Evolutionary conservation across 2,888 invertebrate genomes (phyloP), one percentile per base, ranked within the genome.

Genomic region (Macropis europaea): DNA sequence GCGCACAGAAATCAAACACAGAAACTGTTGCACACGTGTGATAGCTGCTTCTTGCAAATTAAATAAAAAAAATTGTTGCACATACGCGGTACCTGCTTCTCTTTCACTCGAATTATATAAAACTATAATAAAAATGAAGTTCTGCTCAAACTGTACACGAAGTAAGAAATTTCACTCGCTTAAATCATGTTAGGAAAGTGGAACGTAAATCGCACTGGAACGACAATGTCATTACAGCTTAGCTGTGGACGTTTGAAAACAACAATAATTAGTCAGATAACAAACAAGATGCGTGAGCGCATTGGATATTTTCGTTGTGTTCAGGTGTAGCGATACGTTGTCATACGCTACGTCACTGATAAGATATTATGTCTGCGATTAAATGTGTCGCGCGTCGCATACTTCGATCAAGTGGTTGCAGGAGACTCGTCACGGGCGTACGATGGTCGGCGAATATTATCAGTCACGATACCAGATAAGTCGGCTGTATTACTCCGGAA

Each of bases 341-440:
- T 30, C 36, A 47, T 17, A 15, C n/a, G n/a, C n/a, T 56, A 77
- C 78, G 81, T 81, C 81, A 80, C 61, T 47, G 77, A 76, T 77
- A 80, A 75, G 68, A 73, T 57, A 63, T 72, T 75, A 72, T 42
- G 63, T 30, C 36, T n/a, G 36, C 63, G 81, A 81, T 81, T 78
- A 77, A 54, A 60, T 30, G 54, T 36, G 54, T 70, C 66, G 63
- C 48, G 32, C 59, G 64, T 42, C 53, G 52, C 54, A 56, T 30
- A 22, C 57, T 26, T 56, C 24, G 48, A 61, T 67, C 56, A 36
- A 45, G 34, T 26, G 52, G n/a, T 26, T 57, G 66, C 36, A 34
- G 34, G 52, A 15, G 43, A 52, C 50, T 26, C 61, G 28, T 30
- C 60, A 28, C 30, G 28, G 22, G 22, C 7, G 5, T 50, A 19